Percentiles rank a stretch among this genome's conserved stretches.
phyloP scores from a whole-genome alignment of 2,888 invertebrate genomes.

The Tupiocoris notatus region DNA sequence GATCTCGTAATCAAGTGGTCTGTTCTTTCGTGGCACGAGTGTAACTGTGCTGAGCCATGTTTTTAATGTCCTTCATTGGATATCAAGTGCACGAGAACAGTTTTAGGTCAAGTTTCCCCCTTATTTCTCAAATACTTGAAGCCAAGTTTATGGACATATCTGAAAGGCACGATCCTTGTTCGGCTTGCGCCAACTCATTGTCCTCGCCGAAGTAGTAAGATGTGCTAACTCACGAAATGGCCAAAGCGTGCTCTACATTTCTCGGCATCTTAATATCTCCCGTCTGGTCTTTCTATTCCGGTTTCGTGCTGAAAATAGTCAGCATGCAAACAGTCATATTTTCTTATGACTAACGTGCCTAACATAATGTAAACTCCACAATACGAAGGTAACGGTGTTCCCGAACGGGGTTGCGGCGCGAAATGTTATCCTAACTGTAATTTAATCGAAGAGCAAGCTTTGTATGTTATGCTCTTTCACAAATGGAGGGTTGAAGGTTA shows the following conservation, averaged over 20 bases:
- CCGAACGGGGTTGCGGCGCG: no score
- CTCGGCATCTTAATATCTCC: neutral
- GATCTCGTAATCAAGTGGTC: constrained; percentile 18
- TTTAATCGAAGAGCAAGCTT: no score
- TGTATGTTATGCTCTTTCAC: no score
- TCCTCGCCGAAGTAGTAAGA: neutral
- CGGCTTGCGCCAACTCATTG: neutral
- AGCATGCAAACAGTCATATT: no score
- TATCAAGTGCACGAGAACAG: constrained; percentile 26
- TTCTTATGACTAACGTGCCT: no score
- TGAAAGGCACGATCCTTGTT: neutral
- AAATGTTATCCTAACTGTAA: no score
- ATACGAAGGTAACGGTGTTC: no score
- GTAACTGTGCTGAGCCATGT: neutral
- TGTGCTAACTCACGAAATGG: constrained; percentile 10
- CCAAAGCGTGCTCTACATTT: constrained; percentile 7
- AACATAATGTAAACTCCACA: no score
- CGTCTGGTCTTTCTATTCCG: no score
- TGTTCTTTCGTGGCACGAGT: constrained; percentile 6
- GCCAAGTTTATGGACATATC: neutral
- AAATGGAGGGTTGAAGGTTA: no score
- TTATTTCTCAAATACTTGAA: neutral
- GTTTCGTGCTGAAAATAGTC: no score
- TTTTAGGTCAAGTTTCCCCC: constrained; percentile 1
- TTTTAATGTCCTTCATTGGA: constrained; percentile 18